Evolutionary conservation across 1,140 invertebrate genomes (phyloP).

Genomic region (Drosophila obscura): DNA sequence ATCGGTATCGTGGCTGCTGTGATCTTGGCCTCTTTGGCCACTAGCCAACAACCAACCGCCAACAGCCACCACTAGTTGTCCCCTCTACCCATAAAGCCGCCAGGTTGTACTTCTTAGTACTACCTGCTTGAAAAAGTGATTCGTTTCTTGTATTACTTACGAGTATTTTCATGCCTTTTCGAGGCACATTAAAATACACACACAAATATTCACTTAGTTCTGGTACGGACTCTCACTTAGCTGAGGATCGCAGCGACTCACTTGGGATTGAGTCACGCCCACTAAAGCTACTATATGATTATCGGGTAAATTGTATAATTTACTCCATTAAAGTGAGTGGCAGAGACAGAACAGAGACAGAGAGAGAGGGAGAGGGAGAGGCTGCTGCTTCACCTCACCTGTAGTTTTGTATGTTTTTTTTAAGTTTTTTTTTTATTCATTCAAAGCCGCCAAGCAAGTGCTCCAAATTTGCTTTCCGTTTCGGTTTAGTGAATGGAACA

Average conservation of each 20-base stretch:
- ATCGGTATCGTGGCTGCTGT: conserved; percentile 46
- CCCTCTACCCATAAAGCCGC: too few species aligned
- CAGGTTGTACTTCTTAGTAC: too few species aligned
- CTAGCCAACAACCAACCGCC: too few species aligned
- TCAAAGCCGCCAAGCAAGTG: conserved; percentile 16
- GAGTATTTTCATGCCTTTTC: too few species aligned
- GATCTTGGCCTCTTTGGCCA: conserved; percentile 48
- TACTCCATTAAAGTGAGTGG: conserved; percentile 4
- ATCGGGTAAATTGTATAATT: conserved; percentile 45
- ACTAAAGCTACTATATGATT: conserved; percentile 34
- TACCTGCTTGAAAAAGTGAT: too few species aligned
- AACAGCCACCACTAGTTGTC: too few species aligned
- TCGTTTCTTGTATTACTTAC: too few species aligned
- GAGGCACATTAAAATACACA: too few species aligned
- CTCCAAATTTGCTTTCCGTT: conserved; percentile 35
- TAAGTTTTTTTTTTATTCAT: background rate
- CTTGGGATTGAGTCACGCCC: conserved; percentile 30
- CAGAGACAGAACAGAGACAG: background rate
- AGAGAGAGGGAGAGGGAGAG: background rate
- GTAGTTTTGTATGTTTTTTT: background rate
- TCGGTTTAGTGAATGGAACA: conserved; percentile 44
- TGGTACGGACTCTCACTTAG: conserved; percentile 28
- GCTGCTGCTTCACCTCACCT: background rate
- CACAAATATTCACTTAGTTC: conserved; percentile 35
- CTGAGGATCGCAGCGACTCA: conserved; percentile 29